Conservation (phyloP, 2,113 vertebrate genomes). For the Pterophyllum scalare region DNA sequence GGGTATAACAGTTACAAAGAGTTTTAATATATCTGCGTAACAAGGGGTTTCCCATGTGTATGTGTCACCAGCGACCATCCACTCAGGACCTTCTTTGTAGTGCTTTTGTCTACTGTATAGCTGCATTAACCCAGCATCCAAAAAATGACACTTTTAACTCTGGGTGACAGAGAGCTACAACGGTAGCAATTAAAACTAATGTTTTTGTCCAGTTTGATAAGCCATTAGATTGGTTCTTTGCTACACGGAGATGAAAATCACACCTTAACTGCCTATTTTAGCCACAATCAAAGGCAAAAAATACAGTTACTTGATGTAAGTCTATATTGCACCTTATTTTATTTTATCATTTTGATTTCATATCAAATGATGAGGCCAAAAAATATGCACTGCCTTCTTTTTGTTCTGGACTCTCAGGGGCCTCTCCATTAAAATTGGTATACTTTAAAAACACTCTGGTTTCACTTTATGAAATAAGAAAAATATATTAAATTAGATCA, state of each 20-base stretch:
- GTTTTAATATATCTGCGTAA: conserved; percentile 38
- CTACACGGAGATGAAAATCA: background rate
- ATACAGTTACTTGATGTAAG: background rate
- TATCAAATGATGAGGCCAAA: conserved; percentile 52
- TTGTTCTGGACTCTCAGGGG: conserved; percentile 39
- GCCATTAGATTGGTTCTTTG: conserved; percentile 3
- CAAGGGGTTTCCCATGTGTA: conserved; percentile 25
- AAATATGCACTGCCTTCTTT: conserved; percentile 52
- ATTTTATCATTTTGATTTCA: conserved; percentile 48
- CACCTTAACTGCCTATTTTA: conserved; percentile 23
- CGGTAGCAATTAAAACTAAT: background rate
- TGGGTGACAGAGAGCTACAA: conserved; percentile 8
- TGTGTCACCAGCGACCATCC: conserved; percentile 58
- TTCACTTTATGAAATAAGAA: conserved; percentile 1
- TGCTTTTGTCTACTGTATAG: conserved; percentile 44
- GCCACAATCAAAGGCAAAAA: conserved; percentile 17
- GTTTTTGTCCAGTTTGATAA: background rate
- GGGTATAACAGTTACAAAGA: background rate
- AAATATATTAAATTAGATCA: conserved; percentile 32
- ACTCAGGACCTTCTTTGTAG: conserved; percentile 62
- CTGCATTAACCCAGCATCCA: conserved; percentile 22
- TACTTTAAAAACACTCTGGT: background rate
- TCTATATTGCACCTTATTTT: conserved; percentile 54
- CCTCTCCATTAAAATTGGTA: background rate
- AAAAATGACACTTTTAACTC: background rate